Evolutionary conservation across 1,140 invertebrate genomes (phyloP).

Genomic region (Triops cancriformis): DNA sequence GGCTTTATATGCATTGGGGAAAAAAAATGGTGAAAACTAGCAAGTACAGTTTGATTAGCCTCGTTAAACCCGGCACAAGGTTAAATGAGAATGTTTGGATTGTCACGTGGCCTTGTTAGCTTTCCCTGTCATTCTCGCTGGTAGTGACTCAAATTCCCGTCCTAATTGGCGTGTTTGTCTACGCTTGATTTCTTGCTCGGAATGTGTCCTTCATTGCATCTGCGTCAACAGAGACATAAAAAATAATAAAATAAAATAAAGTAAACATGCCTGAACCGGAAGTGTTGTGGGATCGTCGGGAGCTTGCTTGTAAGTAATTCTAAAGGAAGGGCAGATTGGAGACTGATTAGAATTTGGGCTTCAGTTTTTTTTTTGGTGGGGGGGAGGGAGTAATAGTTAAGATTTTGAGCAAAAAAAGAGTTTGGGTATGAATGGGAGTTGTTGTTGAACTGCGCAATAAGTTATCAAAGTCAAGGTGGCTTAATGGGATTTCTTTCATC

Average conservation of each 20-base stretch:
- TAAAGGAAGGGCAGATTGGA: neutral
- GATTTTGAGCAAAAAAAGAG: neutral
- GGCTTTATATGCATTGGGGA: neutral
- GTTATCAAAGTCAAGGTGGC: constrained; percentile 1
- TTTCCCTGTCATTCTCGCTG: neutral
- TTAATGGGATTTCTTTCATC: neutral
- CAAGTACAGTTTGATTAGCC: neutral
- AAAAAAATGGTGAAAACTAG: too few relatives aligned
- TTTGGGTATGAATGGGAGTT: neutral
- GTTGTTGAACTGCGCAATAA: neutral
- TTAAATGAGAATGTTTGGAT: neutral
- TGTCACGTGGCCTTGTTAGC: neutral
- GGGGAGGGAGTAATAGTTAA: too few relatives aligned
- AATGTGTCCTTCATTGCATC: neutral
- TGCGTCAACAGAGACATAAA: neutral
- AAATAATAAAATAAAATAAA: neutral
- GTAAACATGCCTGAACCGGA: neutral
- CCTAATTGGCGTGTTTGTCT: neutral
- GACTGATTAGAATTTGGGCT: neutral
- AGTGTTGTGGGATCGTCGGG: neutral
- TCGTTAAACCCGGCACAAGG: constrained; percentile 1
- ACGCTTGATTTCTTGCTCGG: neutral
- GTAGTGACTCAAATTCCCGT: neutral
- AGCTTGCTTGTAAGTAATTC: neutral
- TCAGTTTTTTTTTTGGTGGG: too few relatives aligned